These are phyloP conservation scores for Isurus oxyrinchus DNA, from an alignment of 2,113 vertebrate genomes.

Conservation along the genomic window DNA sequence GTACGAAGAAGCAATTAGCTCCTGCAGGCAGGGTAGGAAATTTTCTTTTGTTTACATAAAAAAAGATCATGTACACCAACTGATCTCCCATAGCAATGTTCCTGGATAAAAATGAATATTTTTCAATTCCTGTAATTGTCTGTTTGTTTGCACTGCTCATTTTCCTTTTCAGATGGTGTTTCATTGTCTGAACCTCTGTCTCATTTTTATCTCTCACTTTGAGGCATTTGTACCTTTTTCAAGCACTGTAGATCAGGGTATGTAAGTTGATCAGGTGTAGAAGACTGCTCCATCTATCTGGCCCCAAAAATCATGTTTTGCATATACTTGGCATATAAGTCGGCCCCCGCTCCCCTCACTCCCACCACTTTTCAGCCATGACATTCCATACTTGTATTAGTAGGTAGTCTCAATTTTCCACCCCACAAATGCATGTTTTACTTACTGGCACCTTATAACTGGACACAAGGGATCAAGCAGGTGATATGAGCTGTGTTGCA, in stretches of 20 bases:
- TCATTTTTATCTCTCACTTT: background rate
- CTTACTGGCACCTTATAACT: background rate
- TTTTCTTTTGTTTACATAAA: background rate
- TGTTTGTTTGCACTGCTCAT: background rate
- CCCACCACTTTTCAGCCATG: too few species aligned
- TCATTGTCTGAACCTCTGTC: background rate
- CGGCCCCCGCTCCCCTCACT: too few species aligned
- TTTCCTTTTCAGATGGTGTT: background rate
- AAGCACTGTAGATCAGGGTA: background rate
- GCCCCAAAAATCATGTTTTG: background rate
- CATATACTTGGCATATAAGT: too few species aligned
- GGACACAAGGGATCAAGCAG: background rate
- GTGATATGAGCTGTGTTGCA: background rate
- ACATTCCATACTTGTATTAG: too few species aligned
- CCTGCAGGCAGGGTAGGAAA: slow-evolving; percentile 73
- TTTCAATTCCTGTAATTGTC: background rate
- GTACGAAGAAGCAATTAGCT: slow-evolving; percentile 58
- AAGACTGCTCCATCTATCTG: background rate
- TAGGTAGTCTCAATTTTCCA: background rate
- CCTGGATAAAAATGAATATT: background rate
- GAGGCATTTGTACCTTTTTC: background rate
- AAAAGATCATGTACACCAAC: background rate
- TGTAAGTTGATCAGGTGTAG: background rate
- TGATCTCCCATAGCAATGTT: background rate
- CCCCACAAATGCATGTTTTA: background rate